phyloP scores from a whole-genome alignment of 1,140 invertebrate species.

The Nautilus pompilius region DNA sequence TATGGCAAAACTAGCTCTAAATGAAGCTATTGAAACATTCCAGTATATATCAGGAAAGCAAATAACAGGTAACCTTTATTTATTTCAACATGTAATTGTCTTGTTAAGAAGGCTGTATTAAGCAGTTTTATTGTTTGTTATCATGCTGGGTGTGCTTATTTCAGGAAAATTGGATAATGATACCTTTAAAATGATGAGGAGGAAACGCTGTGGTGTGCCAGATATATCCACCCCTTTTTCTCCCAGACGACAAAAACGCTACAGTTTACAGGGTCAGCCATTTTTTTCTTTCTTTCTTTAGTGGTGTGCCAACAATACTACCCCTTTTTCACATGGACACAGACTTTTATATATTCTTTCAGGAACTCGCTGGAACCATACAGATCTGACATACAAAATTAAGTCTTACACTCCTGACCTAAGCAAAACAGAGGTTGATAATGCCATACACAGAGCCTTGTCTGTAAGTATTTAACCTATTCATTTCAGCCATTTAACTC shows the following conservation, averaged over 20 bases:
- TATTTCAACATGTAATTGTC: too few species aligned
- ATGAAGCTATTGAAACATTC: too few species aligned
- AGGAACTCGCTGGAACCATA: background rate
- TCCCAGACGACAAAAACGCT: background rate
- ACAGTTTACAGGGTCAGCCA: background rate
- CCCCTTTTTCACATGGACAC: too few species aligned
- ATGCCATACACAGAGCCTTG: background rate
- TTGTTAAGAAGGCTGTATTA: too few species aligned
- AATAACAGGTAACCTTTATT: too few species aligned
- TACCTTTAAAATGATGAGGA: background rate
- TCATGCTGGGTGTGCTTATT: background rate
- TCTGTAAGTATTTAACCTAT: background rate
- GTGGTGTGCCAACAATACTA: too few species aligned
- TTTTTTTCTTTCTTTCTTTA: background rate
- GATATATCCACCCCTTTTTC: background rate
- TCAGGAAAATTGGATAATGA: background rate
- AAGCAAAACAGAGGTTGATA: background rate
- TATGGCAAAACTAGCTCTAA: too few species aligned
- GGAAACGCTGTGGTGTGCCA: background rate
- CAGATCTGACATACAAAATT: background rate
- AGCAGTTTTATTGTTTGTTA: too few species aligned
- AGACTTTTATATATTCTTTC: background rate
- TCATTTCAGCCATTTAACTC: background rate
- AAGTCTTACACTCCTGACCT: background rate
- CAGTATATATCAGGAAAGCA: too few species aligned